A percentile compares a stretch with the other conserved stretches of the same genome.
phyloP scores from a whole-genome alignment of 1,140 invertebrate genomes.

The Drosophila ironensis region DNA sequence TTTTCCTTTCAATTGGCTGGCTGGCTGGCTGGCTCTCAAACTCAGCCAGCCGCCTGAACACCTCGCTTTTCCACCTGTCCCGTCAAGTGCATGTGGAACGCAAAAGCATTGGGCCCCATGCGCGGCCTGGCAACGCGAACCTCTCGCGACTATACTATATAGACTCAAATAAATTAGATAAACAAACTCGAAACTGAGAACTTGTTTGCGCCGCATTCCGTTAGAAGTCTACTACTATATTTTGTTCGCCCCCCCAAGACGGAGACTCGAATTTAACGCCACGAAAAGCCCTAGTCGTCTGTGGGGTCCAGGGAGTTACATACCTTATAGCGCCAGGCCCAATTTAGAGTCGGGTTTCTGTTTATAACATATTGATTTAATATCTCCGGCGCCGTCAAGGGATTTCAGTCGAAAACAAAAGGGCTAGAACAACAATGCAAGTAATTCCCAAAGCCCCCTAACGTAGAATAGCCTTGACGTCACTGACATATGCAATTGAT shows the following conservation, averaged over 20 bases:
- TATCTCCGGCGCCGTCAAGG: background rate
- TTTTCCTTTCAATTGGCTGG: conserved; percentile 65
- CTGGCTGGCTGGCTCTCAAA: no score
- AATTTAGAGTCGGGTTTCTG: conserved; percentile 2
- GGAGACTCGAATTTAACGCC: background rate
- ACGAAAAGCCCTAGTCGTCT: no score
- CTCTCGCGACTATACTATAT: background rate
- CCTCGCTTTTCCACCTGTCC: conserved; percentile 17
- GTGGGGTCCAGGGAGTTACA: no score
- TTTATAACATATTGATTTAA: conserved; percentile 24
- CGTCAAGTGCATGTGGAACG: background rate
- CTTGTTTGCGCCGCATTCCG: conserved; percentile 53
- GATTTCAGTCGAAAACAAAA: no score
- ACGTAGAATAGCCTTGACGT: no score
- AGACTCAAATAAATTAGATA: conserved; percentile 21
- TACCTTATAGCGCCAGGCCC: background rate
- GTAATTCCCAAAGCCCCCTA: no score
- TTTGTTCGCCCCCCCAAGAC: background rate
- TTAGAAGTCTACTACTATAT: conserved; percentile 37
- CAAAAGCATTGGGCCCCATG: no score
- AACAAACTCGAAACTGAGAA: conserved; percentile 22
- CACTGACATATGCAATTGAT: no score
- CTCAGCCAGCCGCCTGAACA: conserved; percentile 1
- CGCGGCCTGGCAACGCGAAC: conserved; percentile 10
- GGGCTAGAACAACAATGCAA: no score